Evolutionary conservation across 1,140 invertebrate genomes (phyloP).

Genomic region (Chlorops oryzae): DNA sequence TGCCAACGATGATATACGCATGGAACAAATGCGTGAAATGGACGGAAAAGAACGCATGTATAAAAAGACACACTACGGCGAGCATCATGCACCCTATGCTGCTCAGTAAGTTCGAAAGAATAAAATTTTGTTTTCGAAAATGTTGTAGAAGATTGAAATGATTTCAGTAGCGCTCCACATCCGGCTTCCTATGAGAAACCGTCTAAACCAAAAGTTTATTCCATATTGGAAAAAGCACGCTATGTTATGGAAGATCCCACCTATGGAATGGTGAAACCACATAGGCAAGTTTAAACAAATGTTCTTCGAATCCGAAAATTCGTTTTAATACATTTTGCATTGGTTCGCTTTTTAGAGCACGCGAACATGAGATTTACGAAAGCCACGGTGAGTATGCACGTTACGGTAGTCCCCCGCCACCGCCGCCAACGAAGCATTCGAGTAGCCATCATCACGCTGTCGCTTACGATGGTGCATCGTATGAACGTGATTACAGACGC

Average conservation of each 20-base stretch:
- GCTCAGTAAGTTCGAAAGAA: constrained; percentile 33
- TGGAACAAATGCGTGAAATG: constrained; percentile 71
- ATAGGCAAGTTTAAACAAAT: constrained; percentile 22
- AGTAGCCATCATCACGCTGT: constrained; percentile 33
- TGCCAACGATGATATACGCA: constrained; percentile 71
- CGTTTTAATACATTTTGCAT: neutral
- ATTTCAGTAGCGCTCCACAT: constrained; percentile 33
- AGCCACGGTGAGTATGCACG: constrained; percentile 42
- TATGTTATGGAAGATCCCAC: constrained; percentile 72
- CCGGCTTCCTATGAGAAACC: constrained; percentile 46
- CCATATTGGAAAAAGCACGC: constrained; percentile 72
- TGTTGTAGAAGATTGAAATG: too few relatives aligned
- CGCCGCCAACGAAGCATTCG: constrained; percentile 40
- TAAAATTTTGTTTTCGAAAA: too few relatives aligned
- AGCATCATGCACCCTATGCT: constrained; percentile 36
- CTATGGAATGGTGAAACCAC: constrained; percentile 45
- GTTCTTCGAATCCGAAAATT: neutral
- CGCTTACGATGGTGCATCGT: constrained; percentile 38
- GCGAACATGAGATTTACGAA: constrained; percentile 42
- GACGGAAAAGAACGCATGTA: constrained; percentile 41
- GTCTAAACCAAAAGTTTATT: constrained; percentile 67
- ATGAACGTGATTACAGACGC: constrained; percentile 42
- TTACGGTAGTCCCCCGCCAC: constrained; percentile 35
- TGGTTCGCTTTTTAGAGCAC: too few relatives aligned
- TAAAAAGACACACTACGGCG: constrained; percentile 43